phyloP scores from a whole-genome alignment of 2,888 invertebrate species.

The Alsophila aescularia region DNA sequence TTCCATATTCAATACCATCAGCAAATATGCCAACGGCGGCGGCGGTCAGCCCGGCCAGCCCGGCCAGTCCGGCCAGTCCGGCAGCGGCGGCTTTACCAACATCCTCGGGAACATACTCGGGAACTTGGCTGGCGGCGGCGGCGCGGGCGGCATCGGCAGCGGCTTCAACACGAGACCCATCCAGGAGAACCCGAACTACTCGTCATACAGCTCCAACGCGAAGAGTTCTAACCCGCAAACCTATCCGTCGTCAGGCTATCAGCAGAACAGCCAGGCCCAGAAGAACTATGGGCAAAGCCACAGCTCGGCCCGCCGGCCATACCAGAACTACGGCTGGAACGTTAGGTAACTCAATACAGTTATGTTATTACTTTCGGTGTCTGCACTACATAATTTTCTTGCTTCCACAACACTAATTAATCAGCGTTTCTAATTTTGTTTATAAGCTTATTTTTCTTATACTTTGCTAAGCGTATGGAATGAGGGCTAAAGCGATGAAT shows the following conservation, averaged over 20 bases:
- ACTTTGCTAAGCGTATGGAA: not conserved
- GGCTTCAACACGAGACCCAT: conserved; percentile 76
- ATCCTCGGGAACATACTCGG: conserved; percentile 72
- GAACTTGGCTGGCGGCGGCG: conserved; percentile 67
- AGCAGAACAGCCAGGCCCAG: conserved; percentile 61
- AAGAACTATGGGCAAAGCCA: conserved; percentile 67
- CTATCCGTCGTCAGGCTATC: conserved; percentile 70
- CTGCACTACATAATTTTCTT: conserved; percentile 22
- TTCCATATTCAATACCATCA: conserved; percentile 58
- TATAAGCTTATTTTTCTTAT: conserved; percentile 12
- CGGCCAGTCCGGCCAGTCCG: conserved; percentile 36
- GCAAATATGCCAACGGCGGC: conserved; percentile 57
- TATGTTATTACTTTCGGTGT: conserved; percentile 12
- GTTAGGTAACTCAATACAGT: conserved; percentile 70
- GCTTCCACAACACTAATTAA: conserved; percentile 27
- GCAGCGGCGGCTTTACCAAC: conserved; percentile 58
- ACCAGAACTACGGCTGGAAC: conserved; percentile 72
- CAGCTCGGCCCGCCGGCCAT: conserved; percentile 63
- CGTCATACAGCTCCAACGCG: conserved; percentile 66
- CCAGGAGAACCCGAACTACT: conserved; percentile 75
- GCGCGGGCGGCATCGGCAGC: conserved; percentile 64
- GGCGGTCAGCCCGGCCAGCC: conserved; percentile 42
- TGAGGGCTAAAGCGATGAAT: not conserved
- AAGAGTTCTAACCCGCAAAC: conserved; percentile 69
- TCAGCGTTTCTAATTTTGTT: conserved; percentile 22